Percentiles rank a stretch among this genome's conserved stretches.
Conservation (phyloP, 2,888 invertebrate genomes). For the Latrodectus elegans region DNA sequence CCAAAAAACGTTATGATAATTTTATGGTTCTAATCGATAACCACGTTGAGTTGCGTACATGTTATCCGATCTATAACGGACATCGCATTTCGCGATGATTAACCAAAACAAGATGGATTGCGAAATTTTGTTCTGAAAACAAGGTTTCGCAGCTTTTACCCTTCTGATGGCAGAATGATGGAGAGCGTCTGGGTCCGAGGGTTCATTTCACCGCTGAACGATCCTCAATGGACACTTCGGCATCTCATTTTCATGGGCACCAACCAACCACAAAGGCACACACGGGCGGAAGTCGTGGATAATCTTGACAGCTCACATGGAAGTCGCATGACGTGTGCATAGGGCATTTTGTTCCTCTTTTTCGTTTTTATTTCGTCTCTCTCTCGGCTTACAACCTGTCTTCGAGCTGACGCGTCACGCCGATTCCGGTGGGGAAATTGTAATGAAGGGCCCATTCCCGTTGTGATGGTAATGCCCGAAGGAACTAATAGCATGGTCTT, state of each 20-base stretch:
- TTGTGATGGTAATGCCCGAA: constrained; percentile 17
- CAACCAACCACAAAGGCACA: neutral
- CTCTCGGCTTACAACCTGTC: neutral
- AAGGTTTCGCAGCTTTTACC: too few species aligned
- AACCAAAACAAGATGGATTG: too few species aligned
- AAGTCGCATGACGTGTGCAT: constrained; percentile 16
- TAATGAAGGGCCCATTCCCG: neutral
- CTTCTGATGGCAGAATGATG: constrained; percentile 16
- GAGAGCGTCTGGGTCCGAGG: constrained; percentile 30
- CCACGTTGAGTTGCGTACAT: too few species aligned
- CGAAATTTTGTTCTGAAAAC: too few species aligned
- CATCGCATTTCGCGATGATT: too few species aligned
- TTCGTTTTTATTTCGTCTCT: neutral
- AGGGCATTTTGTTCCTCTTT: constrained; percentile 14
- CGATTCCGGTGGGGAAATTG: neutral
- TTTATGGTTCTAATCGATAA: too few species aligned
- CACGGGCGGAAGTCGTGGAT: constrained; percentile 42
- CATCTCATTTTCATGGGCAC: constrained; percentile 34
- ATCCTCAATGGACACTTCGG: constrained; percentile 30
- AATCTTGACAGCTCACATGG: constrained; percentile 39
- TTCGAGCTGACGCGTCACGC: neutral
- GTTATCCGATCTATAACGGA: too few species aligned
- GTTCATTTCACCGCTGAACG: constrained; percentile 30
- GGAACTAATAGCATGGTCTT: neutral
- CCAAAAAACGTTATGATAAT: too few species aligned